Evolutionary conservation across 2,113 vertebrate genomes (phyloP), one percentile per base, ranked within the genome.

Genomic region (Desmodus rotundus): DNA sequence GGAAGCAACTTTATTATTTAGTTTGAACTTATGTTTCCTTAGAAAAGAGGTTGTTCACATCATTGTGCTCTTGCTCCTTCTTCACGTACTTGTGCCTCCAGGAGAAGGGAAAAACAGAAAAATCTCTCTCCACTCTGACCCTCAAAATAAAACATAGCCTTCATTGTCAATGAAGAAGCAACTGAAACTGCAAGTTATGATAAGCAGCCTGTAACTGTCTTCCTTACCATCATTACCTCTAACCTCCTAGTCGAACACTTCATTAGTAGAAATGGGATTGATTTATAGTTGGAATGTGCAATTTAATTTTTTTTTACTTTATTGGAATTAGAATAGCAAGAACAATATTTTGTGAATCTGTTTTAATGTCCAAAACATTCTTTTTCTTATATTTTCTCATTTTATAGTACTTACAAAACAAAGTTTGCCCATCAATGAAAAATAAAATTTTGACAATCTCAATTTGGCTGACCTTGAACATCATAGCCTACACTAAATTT

Each of bases 371-470:
- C 33, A 88, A 81, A 24, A 0, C 0, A 26, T 77, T 89, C 77
- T 3, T 15, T 87, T 95, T 86, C 6, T 72, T 43, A 61, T 41
- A 19, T 85, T 89, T 65, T 76, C 9, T 36, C 5, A 31, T 19
- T 58, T 81, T 92, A 80, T 19, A 70, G 7, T 80, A 95, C 61
- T 84, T 84, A 58, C 90, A 24, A 96, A 89, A 70, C 50, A 67
- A 67, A 80, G 4, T 80, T 56, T 68, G 13, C 11, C 4, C 67
- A 70, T 58, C 22, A 86, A 45, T 54, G 24, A 89, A 96, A 94
- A 96, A 47, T 52, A 50, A 74, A 52, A 52, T 63, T 41, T 58
- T n/a, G 16, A 61, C 6, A 31, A 63, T 36, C 67, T 70, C 50
- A 80, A 7, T 50, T 72, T 87, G 36, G 5, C 41, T 76, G 16